Base-by-base conservation (phyloP, 2,888 invertebrate genomes). In the Hoplodrina blanda region DNA sequence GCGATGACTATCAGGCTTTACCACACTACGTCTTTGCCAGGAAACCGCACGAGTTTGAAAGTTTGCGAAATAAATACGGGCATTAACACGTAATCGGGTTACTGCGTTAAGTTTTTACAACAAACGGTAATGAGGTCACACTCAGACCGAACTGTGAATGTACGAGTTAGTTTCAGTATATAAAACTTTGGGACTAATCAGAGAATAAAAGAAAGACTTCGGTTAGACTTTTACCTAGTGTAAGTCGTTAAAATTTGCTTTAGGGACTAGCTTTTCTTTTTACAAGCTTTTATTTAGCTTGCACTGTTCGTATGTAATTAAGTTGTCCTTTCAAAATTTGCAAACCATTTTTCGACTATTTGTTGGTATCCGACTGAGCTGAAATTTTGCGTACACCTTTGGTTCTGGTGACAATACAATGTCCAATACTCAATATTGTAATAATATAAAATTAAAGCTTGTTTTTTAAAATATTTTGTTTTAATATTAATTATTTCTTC, bases 51-150 rank as follows among this genome's bases (percentile, higher is more conserved):
- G 55, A 81, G 69, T 84, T 81, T 64, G 10, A 69, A 81, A 84
- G 53, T 83, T 81, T 67, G 65, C 66, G 65, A 69, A 82, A 81
- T 81, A 74, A 81, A 81, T 84, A 81, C 55, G 61, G 66, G 61
- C 79, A 78, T 74, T 84, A 81, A 53, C 84, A 78, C 74, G 79
- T 78, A 78, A 74, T 84, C 69, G 41, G 50, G 79, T 75, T 77
- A 75, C 67, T 62, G 62, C 64, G 67, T 83, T 75, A 68, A 76
- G 80, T 80, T 81, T 83, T 81, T 77, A 73, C 52, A 72, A 57
- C 68, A 54, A 33, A 46, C 30, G 33, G 69, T 62, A 73, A 66
- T 68, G 61, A 73, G 66, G 67, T 71, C 68, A 73, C 66, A 66
- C 65, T 73, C 65, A 71, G 68, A 66, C 65, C 44, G 56, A 66